Evolutionary conservation across 2,888 invertebrate genomes (phyloP), one percentile per base, ranked within the genome.

Genomic region (Macrosoma leucophasiata): DNA sequence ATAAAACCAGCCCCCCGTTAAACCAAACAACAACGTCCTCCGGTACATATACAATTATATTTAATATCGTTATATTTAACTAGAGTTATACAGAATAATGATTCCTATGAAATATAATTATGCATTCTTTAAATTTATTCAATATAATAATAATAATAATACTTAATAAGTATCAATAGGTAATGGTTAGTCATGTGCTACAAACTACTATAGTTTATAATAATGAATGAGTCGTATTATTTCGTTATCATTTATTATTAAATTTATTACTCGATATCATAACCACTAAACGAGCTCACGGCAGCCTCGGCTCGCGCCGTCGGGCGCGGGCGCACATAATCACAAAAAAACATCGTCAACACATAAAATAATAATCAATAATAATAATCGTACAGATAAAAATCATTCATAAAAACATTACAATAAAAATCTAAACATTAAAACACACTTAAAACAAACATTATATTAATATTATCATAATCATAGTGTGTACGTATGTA

Each of bases 51-150:
- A 78, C 78, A 74, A 73, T 71, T 50, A 67, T 72, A 64, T 75
- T 73, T 70, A 71, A 76, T 76, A 82, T 79, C 69, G 73, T 84
- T 82, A 84, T 75, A 84, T 75, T 84, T 84, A 85, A 84, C 85
- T 85, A 85, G 78, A 81, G 82, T 84, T 84, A 84, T 85, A 85
- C 82, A 79, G 84, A 84, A 85, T 85, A 84, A 85, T 85, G 81
- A 84, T 84, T 77, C 84, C 84, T 85, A 85, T 84, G 84, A 84
- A 84, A 85, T 85, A 85, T 84, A 84, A 85, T 85, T 84, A 84
- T 84, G 82, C 81, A 78, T 81, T 82, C 67, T 82, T 84, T 84
- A 77, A 79, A 82, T 84, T 84, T 82, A 81, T 84, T 82, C 71
- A 81, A 82, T 85, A 79, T 68, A 74, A 82, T 77, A 75, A 81